These are phyloP conservation scores for Aleiodes leptofemur DNA, from an alignment of 2,888 invertebrate species.

Conservation along the genomic window DNA sequence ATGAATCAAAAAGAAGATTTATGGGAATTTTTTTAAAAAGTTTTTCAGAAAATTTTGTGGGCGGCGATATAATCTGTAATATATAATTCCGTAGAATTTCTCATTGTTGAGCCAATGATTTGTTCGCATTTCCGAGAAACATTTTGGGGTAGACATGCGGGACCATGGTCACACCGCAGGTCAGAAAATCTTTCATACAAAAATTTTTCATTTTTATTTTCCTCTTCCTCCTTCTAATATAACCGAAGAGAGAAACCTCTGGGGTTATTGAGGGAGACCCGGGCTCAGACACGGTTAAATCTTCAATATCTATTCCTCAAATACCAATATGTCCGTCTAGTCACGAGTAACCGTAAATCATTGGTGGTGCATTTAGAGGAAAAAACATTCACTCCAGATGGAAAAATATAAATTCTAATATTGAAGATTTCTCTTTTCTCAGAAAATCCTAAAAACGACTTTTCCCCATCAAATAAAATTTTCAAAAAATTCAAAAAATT, in stretches of 20 bases:
- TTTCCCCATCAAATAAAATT: no score
- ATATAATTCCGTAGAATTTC: neutral
- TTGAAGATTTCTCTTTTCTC: no score
- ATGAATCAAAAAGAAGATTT: no score
- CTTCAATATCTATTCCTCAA: conserved; percentile 32
- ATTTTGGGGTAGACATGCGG: conserved; percentile 3
- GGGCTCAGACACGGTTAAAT: conserved; percentile 21
- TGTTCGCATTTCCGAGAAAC: neutral
- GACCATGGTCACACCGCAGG: conserved; percentile 24
- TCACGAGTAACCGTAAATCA: neutral
- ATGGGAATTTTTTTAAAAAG: no score
- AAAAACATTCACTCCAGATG: neutral
- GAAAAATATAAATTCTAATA: neutral
- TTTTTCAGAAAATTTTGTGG: no score
- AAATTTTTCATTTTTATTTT: neutral
- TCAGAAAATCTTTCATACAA: conserved; percentile 34
- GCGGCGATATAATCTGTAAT: no score
- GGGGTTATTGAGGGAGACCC: neutral
- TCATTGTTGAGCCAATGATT: conserved; percentile 12
- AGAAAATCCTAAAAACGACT: no score
- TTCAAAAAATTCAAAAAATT: no score
- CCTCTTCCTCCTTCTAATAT: conserved; percentile 44
- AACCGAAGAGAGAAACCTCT: neutral
- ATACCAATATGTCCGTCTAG: conserved; percentile 32
- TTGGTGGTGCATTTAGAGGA: no score